phyloP scores from a whole-genome alignment of 1,140 invertebrate genomes.

The Drosophila sucinea region DNA sequence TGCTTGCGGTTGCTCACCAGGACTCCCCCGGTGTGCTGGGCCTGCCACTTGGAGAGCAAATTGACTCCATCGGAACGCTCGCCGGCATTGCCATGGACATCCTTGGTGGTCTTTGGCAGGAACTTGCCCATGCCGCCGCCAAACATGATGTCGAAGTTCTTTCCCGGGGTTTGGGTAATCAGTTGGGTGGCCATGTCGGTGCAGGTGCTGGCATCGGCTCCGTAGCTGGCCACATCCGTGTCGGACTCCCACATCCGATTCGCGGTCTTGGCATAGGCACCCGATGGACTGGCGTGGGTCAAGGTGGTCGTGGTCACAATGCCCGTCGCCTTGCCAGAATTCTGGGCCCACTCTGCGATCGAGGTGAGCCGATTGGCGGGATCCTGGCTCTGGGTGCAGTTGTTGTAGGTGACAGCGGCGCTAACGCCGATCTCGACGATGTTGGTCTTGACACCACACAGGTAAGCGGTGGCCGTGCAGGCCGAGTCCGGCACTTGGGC shows the following conservation, averaged over 20 bases:
- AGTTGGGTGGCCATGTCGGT: conserved; percentile 86
- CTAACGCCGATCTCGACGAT: conserved; percentile 87
- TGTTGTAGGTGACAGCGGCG: conserved; percentile 85
- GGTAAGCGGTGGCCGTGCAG: conserved; percentile 88
- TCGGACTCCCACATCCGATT: conserved; percentile 92
- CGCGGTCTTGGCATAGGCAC: conserved; percentile 85
- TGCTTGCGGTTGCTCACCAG: conserved; percentile 87
- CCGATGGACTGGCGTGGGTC: conserved; percentile 79
- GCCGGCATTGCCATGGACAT: conserved; percentile 84
- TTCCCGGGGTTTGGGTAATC: conserved; percentile 85
- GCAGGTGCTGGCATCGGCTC: conserved; percentile 81
- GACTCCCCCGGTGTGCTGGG: conserved; percentile 63
- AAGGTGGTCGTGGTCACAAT: conserved; percentile 81
- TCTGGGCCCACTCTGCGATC: conserved; percentile 92
- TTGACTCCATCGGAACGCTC: conserved; percentile 84
- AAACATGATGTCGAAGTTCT: conserved; percentile 86
- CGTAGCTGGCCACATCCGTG: conserved; percentile 84
- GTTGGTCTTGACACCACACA: conserved; percentile 90
- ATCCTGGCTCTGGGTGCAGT: conserved; percentile 88
- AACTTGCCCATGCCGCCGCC: conserved; percentile 88
- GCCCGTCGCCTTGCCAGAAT: conserved; percentile 86
- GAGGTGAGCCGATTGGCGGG: conserved; percentile 85
- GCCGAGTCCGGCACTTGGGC: conserved; percentile 92
- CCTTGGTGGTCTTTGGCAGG: conserved; percentile 83
- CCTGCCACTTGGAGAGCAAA: conserved; percentile 84